These are phyloP conservation scores for Columba guinea DNA, from an alignment of 2,797 vertebrate species.

Conservation along the genomic window DNA sequence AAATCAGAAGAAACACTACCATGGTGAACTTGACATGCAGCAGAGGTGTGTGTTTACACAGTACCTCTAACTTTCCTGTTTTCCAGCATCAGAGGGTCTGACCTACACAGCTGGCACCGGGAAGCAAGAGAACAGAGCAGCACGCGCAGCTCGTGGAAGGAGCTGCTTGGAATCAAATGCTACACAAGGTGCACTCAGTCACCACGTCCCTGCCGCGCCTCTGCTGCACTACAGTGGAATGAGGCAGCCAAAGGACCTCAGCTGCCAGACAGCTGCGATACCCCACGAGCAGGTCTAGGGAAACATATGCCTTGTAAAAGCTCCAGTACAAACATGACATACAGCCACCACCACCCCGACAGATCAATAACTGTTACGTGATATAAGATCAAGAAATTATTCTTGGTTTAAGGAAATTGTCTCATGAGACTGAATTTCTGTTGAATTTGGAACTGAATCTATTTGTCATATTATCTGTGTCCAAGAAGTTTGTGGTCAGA, in stretches of 20 bases:
- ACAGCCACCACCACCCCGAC: not conserved
- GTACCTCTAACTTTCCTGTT: not conserved
- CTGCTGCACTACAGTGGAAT: not conserved
- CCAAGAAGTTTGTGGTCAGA: not conserved
- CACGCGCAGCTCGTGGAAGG: fast-evolving
- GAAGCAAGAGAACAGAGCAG: not conserved
- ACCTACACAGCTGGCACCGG: fast-evolving
- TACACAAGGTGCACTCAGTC: not conserved
- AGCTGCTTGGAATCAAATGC: not conserved
- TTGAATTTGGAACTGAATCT: not conserved
- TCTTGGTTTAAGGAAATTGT: not conserved
- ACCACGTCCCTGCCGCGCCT: not conserved
- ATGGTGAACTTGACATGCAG: not conserved
- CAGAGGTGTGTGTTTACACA: not conserved
- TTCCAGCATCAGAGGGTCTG: fast-evolving
- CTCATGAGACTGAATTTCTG: not conserved
- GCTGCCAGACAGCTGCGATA: not conserved
- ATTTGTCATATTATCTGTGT: not conserved
- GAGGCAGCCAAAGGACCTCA: not conserved
- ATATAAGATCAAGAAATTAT: not conserved
- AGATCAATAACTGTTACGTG: not conserved
- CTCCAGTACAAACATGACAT: not conserved
- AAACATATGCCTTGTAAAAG: not conserved
- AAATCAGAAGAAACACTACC: not conserved
- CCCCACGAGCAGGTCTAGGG: not conserved